phyloP scores from a whole-genome alignment of 2,888 invertebrate species.

The Drosophila picticornis region DNA sequence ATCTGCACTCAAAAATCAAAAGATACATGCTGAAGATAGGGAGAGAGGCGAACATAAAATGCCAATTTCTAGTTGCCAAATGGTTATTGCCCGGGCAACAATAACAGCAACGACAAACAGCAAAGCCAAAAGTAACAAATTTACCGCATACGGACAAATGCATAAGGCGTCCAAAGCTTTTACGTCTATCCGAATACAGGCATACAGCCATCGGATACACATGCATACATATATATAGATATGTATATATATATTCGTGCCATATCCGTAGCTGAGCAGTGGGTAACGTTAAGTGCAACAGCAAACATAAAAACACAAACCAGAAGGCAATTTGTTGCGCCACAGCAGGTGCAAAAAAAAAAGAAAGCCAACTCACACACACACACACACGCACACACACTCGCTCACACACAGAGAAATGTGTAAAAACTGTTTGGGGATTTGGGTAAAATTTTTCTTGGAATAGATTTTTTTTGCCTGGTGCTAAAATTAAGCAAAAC shows the following conservation, averaged over 20 bases:
- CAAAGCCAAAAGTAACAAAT: constrained; percentile 51
- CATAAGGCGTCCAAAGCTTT: constrained; percentile 54
- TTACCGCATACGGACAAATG: constrained; percentile 55
- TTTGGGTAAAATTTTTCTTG: neutral
- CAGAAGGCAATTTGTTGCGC: constrained; percentile 72
- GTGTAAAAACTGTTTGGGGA: neutral
- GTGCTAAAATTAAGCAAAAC: constrained; percentile 48
- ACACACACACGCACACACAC: neutral
- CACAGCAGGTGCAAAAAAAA: constrained; percentile 20
- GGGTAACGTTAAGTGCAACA: constrained; percentile 61
- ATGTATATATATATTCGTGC: constrained; percentile 5
- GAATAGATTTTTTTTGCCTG: neutral
- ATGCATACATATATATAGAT: constrained; percentile 7
- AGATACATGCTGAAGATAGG: constrained; percentile 56
- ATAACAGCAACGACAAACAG: constrained; percentile 23
- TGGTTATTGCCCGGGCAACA: constrained; percentile 73
- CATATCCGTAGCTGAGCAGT: constrained; percentile 22
- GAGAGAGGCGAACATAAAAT: constrained; percentile 75
- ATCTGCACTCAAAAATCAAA: constrained; percentile 79
- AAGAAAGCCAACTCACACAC: neutral
- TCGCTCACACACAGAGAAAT: neutral
- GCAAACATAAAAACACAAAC: constrained; percentile 43
- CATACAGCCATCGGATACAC: constrained; percentile 18
- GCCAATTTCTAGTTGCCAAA: constrained; percentile 82
- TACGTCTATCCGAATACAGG: constrained; percentile 33